phyloP scores from a whole-genome alignment of 92 coral and sea anemone species.

The Zoanthus solanderi region DNA sequence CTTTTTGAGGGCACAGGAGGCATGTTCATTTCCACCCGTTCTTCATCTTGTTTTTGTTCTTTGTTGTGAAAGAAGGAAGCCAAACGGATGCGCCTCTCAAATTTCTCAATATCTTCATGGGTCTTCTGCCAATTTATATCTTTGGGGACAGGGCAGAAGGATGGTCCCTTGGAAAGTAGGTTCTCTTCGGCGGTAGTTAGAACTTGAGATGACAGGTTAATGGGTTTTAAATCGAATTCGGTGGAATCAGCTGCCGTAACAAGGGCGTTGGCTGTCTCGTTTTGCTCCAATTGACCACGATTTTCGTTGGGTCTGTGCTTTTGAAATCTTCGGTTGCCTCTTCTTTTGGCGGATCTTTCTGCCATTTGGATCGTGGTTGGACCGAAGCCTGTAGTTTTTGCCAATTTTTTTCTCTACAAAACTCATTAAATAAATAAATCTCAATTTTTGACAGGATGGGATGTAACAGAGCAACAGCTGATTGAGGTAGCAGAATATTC shows the following conservation, averaged over 20 bases:
- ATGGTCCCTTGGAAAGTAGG: background rate
- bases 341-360: conserved; percentile 12
- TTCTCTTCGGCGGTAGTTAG: background rate
- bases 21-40: background rate
- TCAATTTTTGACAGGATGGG: conserved; percentile 39
- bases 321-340: conserved; percentile 5
- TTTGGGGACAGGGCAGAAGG: conserved; percentile 14
- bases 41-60: background rate
- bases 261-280: too few species aligned
- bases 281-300: background rate
- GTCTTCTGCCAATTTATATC: conserved; percentile 16
- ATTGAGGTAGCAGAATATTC: conserved; percentile 37
- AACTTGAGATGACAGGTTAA: too few species aligned
- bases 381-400: background rate
- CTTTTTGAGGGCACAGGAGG: background rate
- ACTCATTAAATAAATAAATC: background rate
- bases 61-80: background rate
- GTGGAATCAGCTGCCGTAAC: too few species aligned
- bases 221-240: too few species aligned
- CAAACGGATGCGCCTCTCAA: background rate
- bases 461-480: conserved; percentile 41
- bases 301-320: background rate
- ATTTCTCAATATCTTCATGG: background rate
- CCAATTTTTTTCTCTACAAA: conserved; percentile 1
- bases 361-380: background rate